A percentile compares a stretch with the other conserved stretches of the same genome.
Evolutionary conservation across 2,797 vertebrate species (phyloP).

Genomic region (Falco naumanni): DNA sequence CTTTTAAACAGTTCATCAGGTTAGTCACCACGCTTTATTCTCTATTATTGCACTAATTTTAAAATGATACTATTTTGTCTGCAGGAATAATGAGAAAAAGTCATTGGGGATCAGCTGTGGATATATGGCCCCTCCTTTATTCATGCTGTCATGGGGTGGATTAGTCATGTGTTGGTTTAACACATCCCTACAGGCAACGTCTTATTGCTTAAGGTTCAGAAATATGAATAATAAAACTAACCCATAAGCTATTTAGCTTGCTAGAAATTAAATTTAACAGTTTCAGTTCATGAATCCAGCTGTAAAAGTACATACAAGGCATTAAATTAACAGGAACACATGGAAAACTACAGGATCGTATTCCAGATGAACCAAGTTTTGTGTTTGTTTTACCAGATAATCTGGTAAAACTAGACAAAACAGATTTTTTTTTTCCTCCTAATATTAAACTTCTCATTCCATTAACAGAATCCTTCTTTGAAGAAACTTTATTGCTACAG

Average conservation of each 20-base stretch:
- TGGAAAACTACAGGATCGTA: slow-evolving; percentile 58
- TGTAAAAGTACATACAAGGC: slow-evolving; percentile 66
- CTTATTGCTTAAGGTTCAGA: slow-evolving; percentile 71
- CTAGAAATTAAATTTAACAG: slow-evolving; percentile 74
- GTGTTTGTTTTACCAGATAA: slow-evolving; percentile 25
- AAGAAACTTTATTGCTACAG: not conserved
- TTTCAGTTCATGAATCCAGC: slow-evolving; percentile 68
- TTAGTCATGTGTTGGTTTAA: slow-evolving; percentile 74
- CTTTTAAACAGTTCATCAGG: slow-evolving; percentile 62
- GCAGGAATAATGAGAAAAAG: slow-evolving; percentile 71
- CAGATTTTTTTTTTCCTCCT: not conserved
- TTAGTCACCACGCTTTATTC: slow-evolving; percentile 60
- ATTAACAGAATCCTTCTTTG: not conserved
- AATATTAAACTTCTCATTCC: not conserved
- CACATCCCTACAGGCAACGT: slow-evolving; percentile 72
- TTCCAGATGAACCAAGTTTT: slow-evolving; percentile 43
- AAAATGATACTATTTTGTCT: slow-evolving; percentile 73
- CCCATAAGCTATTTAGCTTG: slow-evolving; percentile 73
- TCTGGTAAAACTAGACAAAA: slow-evolving; percentile 38
- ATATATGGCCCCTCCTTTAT: slow-evolving; percentile 41
- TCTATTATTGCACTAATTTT: slow-evolving; percentile 66
- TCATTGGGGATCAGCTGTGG: slow-evolving; percentile 49
- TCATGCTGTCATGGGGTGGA: slow-evolving; percentile 3
- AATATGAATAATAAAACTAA: slow-evolving; percentile 75
- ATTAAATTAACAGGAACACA: slow-evolving; percentile 67